Conservation (phyloP, 1,140 invertebrate species). For the Odontomachus brunneus region DNA sequence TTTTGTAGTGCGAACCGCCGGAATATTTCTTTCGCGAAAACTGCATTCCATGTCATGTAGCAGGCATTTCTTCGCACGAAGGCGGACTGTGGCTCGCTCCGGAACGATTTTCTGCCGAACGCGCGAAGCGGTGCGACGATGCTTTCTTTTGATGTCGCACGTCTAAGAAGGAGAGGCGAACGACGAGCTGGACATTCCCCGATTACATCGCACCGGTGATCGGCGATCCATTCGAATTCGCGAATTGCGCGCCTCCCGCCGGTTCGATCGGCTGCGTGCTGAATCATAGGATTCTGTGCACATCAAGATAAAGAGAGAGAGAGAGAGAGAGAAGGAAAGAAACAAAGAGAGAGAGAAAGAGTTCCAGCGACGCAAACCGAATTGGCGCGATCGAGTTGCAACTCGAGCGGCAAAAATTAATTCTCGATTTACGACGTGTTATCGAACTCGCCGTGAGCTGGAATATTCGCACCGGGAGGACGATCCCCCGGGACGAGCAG, state of each 20-base stretch:
- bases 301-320: no score
- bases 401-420: conserved; percentile 16
- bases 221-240: conserved; percentile 40
- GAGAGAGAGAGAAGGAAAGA: no score
- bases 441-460: not conserved
- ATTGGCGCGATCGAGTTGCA: not conserved
- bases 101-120: not conserved
- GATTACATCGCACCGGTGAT: no score
- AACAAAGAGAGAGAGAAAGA: no score
- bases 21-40: conserved; percentile 20
- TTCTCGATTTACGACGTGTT: conserved; percentile 13
- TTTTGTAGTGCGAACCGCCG: not conserved
- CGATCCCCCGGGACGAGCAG: not conserved
- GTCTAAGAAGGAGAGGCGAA: not conserved
- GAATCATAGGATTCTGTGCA: conserved; percentile 6
- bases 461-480: conserved; percentile 12
- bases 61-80: conserved; percentile 5
- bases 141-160: not conserved
- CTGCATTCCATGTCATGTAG: conserved; percentile 3
- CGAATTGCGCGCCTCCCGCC: conserved; percentile 19
- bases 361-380: not conserved
- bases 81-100: not conserved
- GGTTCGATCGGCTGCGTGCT: conserved; percentile 2
- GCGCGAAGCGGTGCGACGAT: not conserved
- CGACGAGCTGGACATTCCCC: no score